Base-by-base conservation (phyloP, 2,888 invertebrate species). In the Plebejus argus region DNA sequence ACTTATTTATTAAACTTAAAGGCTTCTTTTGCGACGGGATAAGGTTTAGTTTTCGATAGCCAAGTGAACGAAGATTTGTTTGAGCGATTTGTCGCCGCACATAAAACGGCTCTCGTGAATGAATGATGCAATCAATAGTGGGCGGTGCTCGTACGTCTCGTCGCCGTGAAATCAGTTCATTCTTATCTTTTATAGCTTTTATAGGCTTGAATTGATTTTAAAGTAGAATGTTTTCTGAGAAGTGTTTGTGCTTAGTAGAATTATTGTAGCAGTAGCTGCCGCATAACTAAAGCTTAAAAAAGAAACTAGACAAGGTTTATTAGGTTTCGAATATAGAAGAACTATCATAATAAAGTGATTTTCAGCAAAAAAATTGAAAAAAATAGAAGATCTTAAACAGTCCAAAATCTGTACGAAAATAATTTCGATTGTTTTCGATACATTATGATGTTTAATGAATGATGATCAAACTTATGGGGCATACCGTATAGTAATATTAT, bases 121-220 rank as follows among this genome's bases (percentile, higher is more conserved):
- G 83, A 82, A 86, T 93, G 91, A 91, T 89, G 92, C 92, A 93
- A 93, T 91, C 90, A 89, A 91, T 91, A 92, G 88, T 80, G 87
- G 93, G 92, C 90, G 92, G 89, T 85, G 83, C 85, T 79, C 61
- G 79, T 76, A 75, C 61, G 75, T 79, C 87, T 87, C 83, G 77
- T 77, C 78, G 79, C 79, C 80, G 75, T 85, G 81, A 53, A 74
- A 74, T 74, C 49, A 1, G 53, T 23, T 53, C 53, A 28, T 45
- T 45, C 45, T 72, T 72, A 45, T 20, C 66, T 33, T 66, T 66
- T 66, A 66, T 66, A 66, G 28, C 33, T 15, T 66, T 66, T 33
- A 66, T 66, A 28, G 28, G 66, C 66, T 20, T 33, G 66, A 66
- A 66, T 28, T 66, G 66, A 66, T 66, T 66, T 66, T 33, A 66